Evolutionary conservation across 2,888 invertebrate species (phyloP).

Genomic region (Seira sanloemensis): DNA sequence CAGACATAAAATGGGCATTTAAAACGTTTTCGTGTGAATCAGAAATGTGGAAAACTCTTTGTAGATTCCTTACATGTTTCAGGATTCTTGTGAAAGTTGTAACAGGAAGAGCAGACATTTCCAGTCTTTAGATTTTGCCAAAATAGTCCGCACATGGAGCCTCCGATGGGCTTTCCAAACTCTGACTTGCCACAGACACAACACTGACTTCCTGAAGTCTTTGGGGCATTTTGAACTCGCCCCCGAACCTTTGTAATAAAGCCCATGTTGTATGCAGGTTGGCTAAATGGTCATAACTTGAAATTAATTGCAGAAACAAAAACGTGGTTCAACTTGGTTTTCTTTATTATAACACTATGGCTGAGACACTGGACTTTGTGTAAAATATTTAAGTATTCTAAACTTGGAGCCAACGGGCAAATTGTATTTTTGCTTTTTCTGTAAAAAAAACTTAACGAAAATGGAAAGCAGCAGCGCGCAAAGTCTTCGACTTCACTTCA

Average conservation of each 20-base stretch:
- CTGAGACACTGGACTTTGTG: too few relatives aligned
- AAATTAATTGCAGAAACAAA: too few relatives aligned
- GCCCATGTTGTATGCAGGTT: constrained; percentile 62
- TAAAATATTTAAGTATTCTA: too few relatives aligned
- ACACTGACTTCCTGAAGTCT: constrained; percentile 34
- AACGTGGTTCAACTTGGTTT: too few relatives aligned
- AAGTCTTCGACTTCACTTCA: too few relatives aligned
- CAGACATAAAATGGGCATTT: constrained; percentile 24
- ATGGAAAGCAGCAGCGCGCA: too few relatives aligned
- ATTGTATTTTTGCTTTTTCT: too few relatives aligned
- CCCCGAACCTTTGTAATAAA: constrained; percentile 67
- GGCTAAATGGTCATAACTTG: constrained; percentile 13
- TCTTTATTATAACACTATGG: too few relatives aligned
- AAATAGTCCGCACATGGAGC: constrained; percentile 24
- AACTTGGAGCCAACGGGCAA: too few relatives aligned
- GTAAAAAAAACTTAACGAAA: too few relatives aligned
- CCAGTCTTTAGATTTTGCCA: constrained; percentile 46
- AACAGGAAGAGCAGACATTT: constrained; percentile 37
- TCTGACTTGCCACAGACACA: constrained; percentile 42
- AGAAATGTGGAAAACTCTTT: background rate
- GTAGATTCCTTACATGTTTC: constrained; percentile 68
- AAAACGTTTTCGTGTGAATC: background rate
- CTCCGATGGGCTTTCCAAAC: constrained; percentile 27
- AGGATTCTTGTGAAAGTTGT: constrained; percentile 67
- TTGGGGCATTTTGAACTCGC: constrained; percentile 56